phyloP scores from a whole-genome alignment of 2,113 vertebrate species.

The Heterocephalus glaber region DNA sequence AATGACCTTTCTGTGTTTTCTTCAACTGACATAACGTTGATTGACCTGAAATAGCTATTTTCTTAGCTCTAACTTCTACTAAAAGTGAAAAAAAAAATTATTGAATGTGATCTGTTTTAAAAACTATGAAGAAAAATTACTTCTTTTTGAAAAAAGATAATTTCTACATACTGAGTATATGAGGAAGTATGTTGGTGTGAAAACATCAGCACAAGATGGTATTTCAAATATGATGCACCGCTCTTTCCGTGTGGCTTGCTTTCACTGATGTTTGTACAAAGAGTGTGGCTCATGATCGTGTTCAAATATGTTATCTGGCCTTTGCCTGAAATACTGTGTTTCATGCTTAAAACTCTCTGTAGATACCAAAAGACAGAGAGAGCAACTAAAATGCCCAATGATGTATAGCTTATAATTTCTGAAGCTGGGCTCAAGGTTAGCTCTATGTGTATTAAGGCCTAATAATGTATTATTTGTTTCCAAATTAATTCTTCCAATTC shows the following conservation, averaged over 20 bases:
- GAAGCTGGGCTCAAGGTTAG: neutral
- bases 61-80: neutral
- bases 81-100: neutral
- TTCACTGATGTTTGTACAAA: neutral
- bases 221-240: neutral
- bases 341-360: neutral
- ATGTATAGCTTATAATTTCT: neutral
- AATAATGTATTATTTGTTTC: neutral
- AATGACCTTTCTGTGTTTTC: neutral
- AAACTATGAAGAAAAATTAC: neutral
- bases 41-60: neutral
- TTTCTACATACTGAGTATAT: neutral
- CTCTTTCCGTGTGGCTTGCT: neutral
- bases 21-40: neutral
- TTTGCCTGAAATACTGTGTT: neutral
- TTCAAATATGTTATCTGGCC: neutral
- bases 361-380: neutral
- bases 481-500: neutral
- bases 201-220: neutral
- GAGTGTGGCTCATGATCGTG: neutral
- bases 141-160: neutral
- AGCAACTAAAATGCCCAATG: neutral
- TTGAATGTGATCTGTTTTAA: neutral
- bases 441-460: neutral
- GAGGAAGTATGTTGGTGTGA: neutral